These are phyloP conservation scores for Brachionichthys hirsutus DNA, from an alignment of 2,113 vertebrate species.

Conservation along the genomic window DNA sequence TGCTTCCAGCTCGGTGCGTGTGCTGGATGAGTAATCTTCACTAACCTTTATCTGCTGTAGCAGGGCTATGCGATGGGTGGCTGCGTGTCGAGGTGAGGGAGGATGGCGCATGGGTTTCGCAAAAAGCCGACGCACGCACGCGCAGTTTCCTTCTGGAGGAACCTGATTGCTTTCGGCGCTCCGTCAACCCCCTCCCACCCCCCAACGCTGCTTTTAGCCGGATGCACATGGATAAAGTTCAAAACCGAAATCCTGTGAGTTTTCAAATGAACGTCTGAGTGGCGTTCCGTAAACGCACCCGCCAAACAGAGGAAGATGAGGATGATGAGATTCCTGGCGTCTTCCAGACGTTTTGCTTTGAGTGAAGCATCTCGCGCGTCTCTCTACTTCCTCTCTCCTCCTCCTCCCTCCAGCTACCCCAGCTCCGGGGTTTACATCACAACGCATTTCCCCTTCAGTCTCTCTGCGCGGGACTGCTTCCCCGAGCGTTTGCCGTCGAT, in stretches of 20 bases:
- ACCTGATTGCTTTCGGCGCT: slow-evolving; percentile 1
- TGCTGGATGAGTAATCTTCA: slow-evolving; percentile 25
- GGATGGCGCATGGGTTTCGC: too few species aligned
- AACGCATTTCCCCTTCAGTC: slow-evolving; percentile 93
- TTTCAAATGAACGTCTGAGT: slow-evolving; percentile 10
- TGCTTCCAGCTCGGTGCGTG: slow-evolving; percentile 10
- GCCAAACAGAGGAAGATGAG: slow-evolving; percentile 37
- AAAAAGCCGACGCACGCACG: too few species aligned
- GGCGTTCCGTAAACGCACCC: slow-evolving; percentile 31
- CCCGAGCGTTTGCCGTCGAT: slow-evolving; percentile 90
- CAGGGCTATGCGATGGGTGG: too few species aligned
- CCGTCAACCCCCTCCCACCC: neutral
- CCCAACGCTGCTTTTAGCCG: neutral
- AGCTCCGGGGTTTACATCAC: slow-evolving; percentile 81
- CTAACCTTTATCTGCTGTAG: slow-evolving; percentile 22
- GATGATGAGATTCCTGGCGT: slow-evolving; percentile 40
- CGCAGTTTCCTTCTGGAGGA: too few species aligned
- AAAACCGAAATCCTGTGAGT: slow-evolving; percentile 22
- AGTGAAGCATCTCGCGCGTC: slow-evolving; percentile 6
- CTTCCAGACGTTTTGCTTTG: slow-evolving; percentile 22
- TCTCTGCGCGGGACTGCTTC: slow-evolving; percentile 93
- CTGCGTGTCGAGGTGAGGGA: slow-evolving; percentile 11
- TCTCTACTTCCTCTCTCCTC: neutral
- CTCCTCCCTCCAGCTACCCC: neutral
- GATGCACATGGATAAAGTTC: slow-evolving; percentile 23